Evolutionary conservation across 1,140 invertebrate species (phyloP), one percentile per base, ranked within the genome.

Genomic region (Temnothorax curvispinosus): DNA sequence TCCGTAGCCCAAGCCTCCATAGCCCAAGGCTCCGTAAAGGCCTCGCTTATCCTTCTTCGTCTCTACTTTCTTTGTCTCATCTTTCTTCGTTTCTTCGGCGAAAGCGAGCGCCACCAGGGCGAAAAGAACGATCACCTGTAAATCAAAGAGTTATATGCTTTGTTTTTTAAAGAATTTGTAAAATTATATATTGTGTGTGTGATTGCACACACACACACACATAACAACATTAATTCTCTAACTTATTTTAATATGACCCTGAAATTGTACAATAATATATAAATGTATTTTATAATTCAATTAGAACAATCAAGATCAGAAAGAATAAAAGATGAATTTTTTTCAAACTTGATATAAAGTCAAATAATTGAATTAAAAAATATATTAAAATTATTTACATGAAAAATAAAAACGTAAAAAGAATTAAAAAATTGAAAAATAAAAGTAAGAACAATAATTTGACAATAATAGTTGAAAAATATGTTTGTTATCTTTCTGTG

Each of bases 31-130:
- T 50, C 92, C 93, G 0, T 93, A 88, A 41, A 94, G 82, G 84
- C 94, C 94, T 60, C 94, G 91, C 64, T 95, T 95, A 27, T 92
- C 86, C 18, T 94, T 94, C 58, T 93, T 93, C 8, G 85, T 87
- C 9, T 80, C 64, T 4, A 64, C 56, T 0, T 56, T 47, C 3
- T 74, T 86, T 56, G 50, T 72, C 35, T 90, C 80, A 0, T 67
- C 64, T 2, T 78, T 89, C 4, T 90, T 90, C 21, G 62, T 9
- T 0, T 90, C 90, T 38, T 91, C 89, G 58, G 92, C 94, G 7
- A 93, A 69, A 44, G 91, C 92, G 54, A 94, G 41, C 27, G 93
- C 93, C 89, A 93, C 75, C n/a, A 95, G 76, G 85, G 90, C 90
- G n/a, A 92, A 71, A 7, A 93, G 35, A 5, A 94, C 76, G 7